Percentiles rank a stretch among this genome's conserved stretches.
Conservation (phyloP, 30 jellyfish, hydroid and myxozoan species). For the Rhopilema esculentum region DNA sequence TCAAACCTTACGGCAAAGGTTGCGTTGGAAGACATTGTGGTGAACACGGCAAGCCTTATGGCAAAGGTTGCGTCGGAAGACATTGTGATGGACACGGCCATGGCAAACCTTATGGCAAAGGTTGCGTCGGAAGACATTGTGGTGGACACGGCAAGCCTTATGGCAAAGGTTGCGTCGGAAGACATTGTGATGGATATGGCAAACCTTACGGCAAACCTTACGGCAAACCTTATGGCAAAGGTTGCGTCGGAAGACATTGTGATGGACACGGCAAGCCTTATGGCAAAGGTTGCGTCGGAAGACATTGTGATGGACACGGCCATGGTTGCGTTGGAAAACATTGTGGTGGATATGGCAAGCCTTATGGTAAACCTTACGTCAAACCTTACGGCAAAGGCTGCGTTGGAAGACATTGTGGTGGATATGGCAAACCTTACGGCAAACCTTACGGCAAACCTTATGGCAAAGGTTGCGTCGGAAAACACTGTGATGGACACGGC, state of each 20-base stretch:
- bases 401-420: slow-evolving; percentile 4
- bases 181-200: slow-evolving; percentile 1
- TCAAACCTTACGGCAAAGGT: neutral
- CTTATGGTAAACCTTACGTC: neutral
- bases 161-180: neutral
- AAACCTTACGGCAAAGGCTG: neutral
- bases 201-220: neutral
- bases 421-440: neutral
- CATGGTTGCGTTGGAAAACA: neutral
- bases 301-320: slow-evolving; percentile 4
- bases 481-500: slow-evolving; percentile 2
- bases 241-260: neutral
- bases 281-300: neutral
- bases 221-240: neutral
- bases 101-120: neutral
- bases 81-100: neutral
- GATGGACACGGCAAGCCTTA: neutral
- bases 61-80: neutral
- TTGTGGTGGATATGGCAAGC: neutral
- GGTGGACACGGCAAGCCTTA: slow-evolving; percentile 2
- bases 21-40: neutral
- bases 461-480: slow-evolving; percentile 11
- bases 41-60: neutral
- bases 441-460: neutral
- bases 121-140: neutral